Evolutionary conservation across 2,797 vertebrate genomes (phyloP), one percentile per base, ranked within the genome.

Genomic region (Helostoma temminkii): DNA sequence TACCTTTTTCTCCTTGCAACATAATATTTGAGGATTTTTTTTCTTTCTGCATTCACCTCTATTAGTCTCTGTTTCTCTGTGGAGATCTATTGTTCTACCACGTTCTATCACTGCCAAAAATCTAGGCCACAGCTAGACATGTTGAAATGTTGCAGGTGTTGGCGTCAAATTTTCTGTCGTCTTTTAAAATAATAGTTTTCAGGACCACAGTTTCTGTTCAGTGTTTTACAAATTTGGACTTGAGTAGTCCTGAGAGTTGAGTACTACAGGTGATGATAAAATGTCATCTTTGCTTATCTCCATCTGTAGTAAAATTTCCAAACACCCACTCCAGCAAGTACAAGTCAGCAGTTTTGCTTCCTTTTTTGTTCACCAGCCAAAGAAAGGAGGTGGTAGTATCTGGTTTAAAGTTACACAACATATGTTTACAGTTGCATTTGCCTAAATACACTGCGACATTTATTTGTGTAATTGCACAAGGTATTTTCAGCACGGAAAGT

Each of bases 71-170:
- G n/a, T 71, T 2, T 53, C 24, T 30, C 10, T 57, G 16, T 19
- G 25, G 45, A 60, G 36, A 25, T 60, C 32, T 67, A 19, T 61
- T 72, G 80, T 76, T 9, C 16, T 11, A 46, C 24, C 16, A 4
- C 9, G 59, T 68, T 59, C 24, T 66, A 57, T 81, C 52, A 22
- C 19, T 41, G 54, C 32, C 57, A 55, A 5, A 80, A 58, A 83
- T 86, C 70, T 81, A 81, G 76, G 71, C 70, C 76, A 79, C 54
- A 67, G 68, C 71, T 74, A 57, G 67, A 66, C 41, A 22, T 1
- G 0, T 43, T 62, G 50, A 67, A 80, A 74, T n/a, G n/a, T 77
- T 15, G 2, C 66, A 66, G 32, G 43, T 67, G 46, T 55, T 57
- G 1, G 64, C 45, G 63, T 81, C 78, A 82, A 52, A 57, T 74